These are phyloP conservation scores for Varanus komodoensis DNA, from an alignment of 2,113 vertebrate species.

Conservation along the genomic window DNA sequence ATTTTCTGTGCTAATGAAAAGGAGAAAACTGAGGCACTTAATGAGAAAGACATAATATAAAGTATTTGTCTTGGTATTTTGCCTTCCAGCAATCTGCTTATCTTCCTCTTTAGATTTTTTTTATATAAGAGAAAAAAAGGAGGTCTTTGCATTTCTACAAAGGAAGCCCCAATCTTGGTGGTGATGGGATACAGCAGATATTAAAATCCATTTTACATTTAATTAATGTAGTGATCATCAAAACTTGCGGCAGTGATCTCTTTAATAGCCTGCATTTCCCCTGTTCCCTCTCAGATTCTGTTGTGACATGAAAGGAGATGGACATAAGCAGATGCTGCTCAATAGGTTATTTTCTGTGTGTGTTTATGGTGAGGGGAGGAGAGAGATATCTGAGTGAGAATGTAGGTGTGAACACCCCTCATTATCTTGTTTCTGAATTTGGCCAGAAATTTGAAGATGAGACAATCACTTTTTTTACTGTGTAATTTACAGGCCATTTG, in stretches of 20 bases:
- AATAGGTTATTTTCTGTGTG: slow-evolving; percentile 26
- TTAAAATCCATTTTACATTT: neutral
- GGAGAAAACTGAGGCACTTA: neutral
- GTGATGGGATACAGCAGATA: neutral
- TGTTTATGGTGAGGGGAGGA: neutral
- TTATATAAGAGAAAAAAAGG: too few relatives aligned
- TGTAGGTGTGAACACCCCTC: slow-evolving; percentile 37
- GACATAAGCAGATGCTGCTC: slow-evolving; percentile 41
- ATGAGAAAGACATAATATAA: too few relatives aligned
- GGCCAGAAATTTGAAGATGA: slow-evolving; percentile 34
- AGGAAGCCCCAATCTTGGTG: neutral
- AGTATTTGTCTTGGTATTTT: neutral
- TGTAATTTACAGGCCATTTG: slow-evolving; percentile 30
- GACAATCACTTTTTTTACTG: slow-evolving; percentile 24
- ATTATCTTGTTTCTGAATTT: slow-evolving; percentile 42
- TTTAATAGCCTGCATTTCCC: neutral
- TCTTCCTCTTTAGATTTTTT: neutral
- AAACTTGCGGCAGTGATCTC: neutral
- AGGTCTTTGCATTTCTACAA: too few relatives aligned
- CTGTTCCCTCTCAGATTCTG: too few relatives aligned
- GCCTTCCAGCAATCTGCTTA: neutral
- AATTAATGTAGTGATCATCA: neutral
- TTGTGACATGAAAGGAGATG: slow-evolving; percentile 15
- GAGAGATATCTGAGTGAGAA: slow-evolving; percentile 33
- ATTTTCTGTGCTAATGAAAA: neutral